Base-by-base conservation (phyloP, 1,140 invertebrate genomes). In the Leptinotarsa defecta region DNA sequence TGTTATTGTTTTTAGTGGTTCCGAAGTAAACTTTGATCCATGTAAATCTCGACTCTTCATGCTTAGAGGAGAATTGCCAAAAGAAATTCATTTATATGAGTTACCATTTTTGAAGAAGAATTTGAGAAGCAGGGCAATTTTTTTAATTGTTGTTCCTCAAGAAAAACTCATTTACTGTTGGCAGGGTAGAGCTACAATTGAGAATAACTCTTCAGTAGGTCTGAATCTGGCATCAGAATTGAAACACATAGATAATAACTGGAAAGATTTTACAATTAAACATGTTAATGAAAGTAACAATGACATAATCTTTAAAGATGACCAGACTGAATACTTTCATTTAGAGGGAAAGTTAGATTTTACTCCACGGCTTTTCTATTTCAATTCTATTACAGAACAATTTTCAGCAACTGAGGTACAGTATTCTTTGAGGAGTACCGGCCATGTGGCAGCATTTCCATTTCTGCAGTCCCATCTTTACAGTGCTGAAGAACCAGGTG, bases 71-170 rank as follows among this genome's bases (percentile, higher is more conserved):
- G 80, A 80, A 68, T 43, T 80, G 19, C n/a, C 15, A 48, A 19
- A 79, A 1, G 80, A 81, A 75, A 68, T 80, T 24, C 80, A 81
- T 77, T 75, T 81, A 27, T 77, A 76, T 75, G 80, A 81, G 76
- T 64, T 81, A 20, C 73, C 72, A 22, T 76, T 74, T 68, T 49
- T 74, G 13, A 78, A 73, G 27, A 17, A 19, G 57, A 76, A 52
- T 74, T 76, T 81, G 20, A 75, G 80, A 19, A 81, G 77, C 57
- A 77, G 74, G 62, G 77, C 74, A 5, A 71, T 69, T 34, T 81
- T 80, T 74, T 43, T 80, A 13, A 24, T 80, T 34, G 61, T 76
- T 8, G 15, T 57, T 17, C 77, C 80, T 4, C 13, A 74, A 19
- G 65, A 75, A 71, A 75, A 73, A 68, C 20, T 17, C 3, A 73